phyloP scores from a whole-genome alignment of 2,113 vertebrate species.

The Ondatra zibethicus region DNA sequence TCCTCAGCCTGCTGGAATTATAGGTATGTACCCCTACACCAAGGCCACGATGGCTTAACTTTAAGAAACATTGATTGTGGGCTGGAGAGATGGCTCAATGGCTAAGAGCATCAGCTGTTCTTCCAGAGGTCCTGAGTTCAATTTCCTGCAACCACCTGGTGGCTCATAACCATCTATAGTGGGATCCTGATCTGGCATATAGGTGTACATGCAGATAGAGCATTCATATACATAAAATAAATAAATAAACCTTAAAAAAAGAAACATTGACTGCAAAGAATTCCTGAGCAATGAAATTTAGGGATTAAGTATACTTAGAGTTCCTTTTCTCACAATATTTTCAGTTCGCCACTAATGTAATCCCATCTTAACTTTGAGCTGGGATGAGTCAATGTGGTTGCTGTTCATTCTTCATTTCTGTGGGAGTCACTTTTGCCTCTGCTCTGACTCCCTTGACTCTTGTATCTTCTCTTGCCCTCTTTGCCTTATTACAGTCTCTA shows the following conservation, averaged over 20 bases:
- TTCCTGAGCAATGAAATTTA: background rate
- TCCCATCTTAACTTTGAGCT: background rate
- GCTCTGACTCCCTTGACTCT: background rate
- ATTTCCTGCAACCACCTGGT: too few relatives aligned
- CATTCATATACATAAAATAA: too few relatives aligned
- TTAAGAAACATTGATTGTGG: background rate
- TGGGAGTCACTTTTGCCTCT: background rate
- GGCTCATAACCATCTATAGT: too few relatives aligned
- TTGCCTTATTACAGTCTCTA: background rate
- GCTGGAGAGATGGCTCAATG: too few relatives aligned
- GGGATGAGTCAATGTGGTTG: background rate
- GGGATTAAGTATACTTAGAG: background rate
- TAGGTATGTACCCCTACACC: too few relatives aligned
- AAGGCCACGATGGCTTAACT: too few relatives aligned
- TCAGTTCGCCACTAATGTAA: background rate
- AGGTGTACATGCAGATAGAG: too few relatives aligned
- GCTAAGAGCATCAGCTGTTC: too few relatives aligned
- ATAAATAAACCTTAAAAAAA: background rate
- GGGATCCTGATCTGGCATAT: too few relatives aligned
- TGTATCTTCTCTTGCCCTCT: background rate
- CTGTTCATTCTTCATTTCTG: background rate
- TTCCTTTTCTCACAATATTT: background rate
- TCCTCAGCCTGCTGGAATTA: background rate
- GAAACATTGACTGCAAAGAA: background rate
- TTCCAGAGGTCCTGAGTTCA: too few relatives aligned